Conservation (phyloP, 2,888 invertebrate species). For the Ceramica pisi region DNA sequence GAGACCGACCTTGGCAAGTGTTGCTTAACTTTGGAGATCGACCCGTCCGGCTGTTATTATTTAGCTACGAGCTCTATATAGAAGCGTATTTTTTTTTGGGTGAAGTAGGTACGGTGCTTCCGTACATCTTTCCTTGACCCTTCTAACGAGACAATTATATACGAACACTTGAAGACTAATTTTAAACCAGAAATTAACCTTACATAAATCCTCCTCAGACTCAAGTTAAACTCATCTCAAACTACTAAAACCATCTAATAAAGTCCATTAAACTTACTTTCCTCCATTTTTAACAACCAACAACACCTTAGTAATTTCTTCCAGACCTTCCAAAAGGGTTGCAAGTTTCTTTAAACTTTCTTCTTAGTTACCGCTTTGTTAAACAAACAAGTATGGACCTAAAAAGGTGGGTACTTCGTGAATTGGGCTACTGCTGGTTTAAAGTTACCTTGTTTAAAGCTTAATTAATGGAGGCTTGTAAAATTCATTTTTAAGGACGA, state of each 20-base stretch:
- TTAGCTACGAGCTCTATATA: too few species aligned
- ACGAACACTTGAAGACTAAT: too few species aligned
- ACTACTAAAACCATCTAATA: not conserved
- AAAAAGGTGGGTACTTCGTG: slow-evolving; percentile 8
- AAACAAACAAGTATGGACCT: slow-evolving; percentile 27
- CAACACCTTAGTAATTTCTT: slow-evolving; percentile 46
- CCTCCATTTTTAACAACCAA: slow-evolving; percentile 25
- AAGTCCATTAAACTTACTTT: slow-evolving; percentile 18
- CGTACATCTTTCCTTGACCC: too few species aligned
- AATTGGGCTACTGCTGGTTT: slow-evolving; percentile 16
- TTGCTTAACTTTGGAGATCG: too few species aligned
- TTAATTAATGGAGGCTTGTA: slow-evolving; percentile 2
- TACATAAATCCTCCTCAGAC: not conserved
- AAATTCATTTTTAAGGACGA: not conserved
- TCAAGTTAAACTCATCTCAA: slow-evolving; percentile 11
- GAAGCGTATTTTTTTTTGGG: too few species aligned
- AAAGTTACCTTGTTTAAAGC: slow-evolving; percentile 1
- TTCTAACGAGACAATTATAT: too few species aligned
- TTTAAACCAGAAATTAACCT: not conserved
- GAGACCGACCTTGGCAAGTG: too few species aligned
- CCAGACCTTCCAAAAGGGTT: slow-evolving; percentile 33
- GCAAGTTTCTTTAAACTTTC: slow-evolving; percentile 46
- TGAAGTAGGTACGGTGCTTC: too few species aligned
- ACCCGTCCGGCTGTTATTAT: too few species aligned
- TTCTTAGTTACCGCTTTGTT: slow-evolving; percentile 41